Evolutionary conservation across 1,140 invertebrate genomes (phyloP), one percentile per base, ranked within the genome.

Genomic region (Brachionus koreanus): DNA sequence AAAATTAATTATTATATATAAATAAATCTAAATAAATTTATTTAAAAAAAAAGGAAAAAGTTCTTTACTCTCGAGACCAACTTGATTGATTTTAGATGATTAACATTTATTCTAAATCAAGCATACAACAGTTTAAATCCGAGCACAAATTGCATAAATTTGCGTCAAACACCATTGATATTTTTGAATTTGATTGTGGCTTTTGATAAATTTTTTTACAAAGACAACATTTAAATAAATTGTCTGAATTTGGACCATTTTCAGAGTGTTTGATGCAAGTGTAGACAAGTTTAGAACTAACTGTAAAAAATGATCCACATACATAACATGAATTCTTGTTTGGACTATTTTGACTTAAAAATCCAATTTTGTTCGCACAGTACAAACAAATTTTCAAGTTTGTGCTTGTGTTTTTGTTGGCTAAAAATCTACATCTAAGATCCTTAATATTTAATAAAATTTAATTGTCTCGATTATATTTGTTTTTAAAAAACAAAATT

Each of bases 321-420:
- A 74, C n/a, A 74, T 49, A 74, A n/a, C 69, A 74, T 5, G 69
- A 43, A 46, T 46, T 46, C 25, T 74, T 74, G 43, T 74, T 74
- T 13, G n/a, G 12, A 25, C 69, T 74, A 0, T 4, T 23, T 25
- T 10, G 16, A 46, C 23, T 46, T 25, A 74, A 49, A 12, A 46
- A 3, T 2, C 69, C 69, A 46, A 49, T 74, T 46, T 74, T 74
- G 16, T 43, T 49, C 23, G 69, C 46, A 74, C 69, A 74, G 6
- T 1, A 2, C 16, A 25, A 0, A 19, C 69, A 74, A 4, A 74
- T 74, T 46, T 74, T 74, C 29, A 74, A 46, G 1, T 33, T 43
- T 10, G 7, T 46, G 5, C 9, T 12, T 23, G 39, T 25, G 19
- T 13, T 29, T 25, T 74, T 46, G 16, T 46, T 29, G 3, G 43